These are phyloP conservation scores for Tenthredo notha DNA, from an alignment of 2,888 invertebrate genomes.

Conservation along the genomic window DNA sequence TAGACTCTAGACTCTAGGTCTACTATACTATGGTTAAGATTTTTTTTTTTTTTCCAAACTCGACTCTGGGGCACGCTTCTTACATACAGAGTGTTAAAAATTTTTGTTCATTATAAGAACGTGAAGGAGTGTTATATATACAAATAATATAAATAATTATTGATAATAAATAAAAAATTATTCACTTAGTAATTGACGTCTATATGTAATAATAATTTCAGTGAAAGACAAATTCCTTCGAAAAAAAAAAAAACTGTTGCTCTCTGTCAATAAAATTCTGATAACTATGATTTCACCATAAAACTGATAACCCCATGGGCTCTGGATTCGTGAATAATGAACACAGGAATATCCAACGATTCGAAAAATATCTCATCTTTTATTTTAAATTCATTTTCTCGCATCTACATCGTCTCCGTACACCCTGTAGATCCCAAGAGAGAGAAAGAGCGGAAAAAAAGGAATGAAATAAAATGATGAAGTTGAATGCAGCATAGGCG, in stretches of 20 bases:
- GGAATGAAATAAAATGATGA: slow-evolving; percentile 17
- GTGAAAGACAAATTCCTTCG: neutral
- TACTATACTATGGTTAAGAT: slow-evolving; percentile 3
- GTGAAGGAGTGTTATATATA: neutral
- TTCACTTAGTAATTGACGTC: no score
- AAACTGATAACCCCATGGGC: neutral
- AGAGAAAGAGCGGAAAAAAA: slow-evolving; percentile 4
- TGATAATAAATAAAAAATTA: no score
- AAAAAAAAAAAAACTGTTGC: neutral
- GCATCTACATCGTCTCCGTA: neutral
- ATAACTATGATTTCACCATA: neutral
- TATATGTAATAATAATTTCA: neutral
- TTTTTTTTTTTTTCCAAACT: slow-evolving; percentile 7
- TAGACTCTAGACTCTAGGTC: slow-evolving; percentile 32
- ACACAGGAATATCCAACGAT: neutral
- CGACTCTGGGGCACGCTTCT: slow-evolving; percentile 38
- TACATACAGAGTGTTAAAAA: neutral
- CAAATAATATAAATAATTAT: no score
- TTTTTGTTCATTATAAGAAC: neutral
- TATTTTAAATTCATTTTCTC: neutral
- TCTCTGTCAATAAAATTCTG: neutral
- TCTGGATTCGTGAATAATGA: neutral
- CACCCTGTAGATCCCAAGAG: slow-evolving; percentile 19
- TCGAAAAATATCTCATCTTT: neutral
- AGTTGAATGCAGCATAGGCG: slow-evolving; percentile 46